Conservation (phyloP, 2,888 invertebrate species). For the Chelonus formosanus region DNA sequence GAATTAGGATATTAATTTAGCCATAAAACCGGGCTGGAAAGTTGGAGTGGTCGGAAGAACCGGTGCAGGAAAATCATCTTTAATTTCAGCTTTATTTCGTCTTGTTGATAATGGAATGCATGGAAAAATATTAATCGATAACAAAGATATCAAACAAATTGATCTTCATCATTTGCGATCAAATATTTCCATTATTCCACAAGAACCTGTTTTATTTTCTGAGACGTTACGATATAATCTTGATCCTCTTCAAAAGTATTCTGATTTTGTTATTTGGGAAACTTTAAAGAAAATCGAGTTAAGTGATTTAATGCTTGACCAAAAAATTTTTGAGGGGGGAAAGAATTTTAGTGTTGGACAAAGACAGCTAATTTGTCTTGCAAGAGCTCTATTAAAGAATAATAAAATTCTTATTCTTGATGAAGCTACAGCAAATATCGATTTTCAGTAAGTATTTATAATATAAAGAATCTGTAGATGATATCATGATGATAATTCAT, state of each 20-base stretch:
- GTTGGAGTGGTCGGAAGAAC: conserved; percentile 85
- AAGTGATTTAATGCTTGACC: conserved; percentile 67
- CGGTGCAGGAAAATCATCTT: conserved; percentile 85
- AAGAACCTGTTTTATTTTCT: conserved; percentile 75
- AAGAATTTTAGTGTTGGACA: conserved; percentile 75
- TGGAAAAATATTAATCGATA: conserved; percentile 85
- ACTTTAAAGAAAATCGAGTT: conserved; percentile 71
- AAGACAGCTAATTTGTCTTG: conserved; percentile 74
- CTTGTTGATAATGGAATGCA: conserved; percentile 75
- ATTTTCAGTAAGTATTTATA: conserved; percentile 66
- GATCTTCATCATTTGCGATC: conserved; percentile 80
- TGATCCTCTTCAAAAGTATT: conserved; percentile 74
- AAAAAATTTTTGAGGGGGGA: conserved; percentile 69
- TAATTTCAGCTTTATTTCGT: conserved; percentile 83
- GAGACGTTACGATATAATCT: conserved; percentile 76
- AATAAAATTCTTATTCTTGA: conserved; percentile 74
- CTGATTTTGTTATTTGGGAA: conserved; percentile 74
- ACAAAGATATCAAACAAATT: conserved; percentile 74
- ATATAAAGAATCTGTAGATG: too few relatives aligned
- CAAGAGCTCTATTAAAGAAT: conserved; percentile 72
- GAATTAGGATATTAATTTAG: conserved; percentile 62
- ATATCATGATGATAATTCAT: too few relatives aligned
- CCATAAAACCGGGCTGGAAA: conserved; percentile 78
- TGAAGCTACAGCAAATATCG: conserved; percentile 78
- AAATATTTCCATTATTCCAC: conserved; percentile 82